phyloP scores from a whole-genome alignment of 2,888 invertebrate species.

The Drosophila dives region DNA sequence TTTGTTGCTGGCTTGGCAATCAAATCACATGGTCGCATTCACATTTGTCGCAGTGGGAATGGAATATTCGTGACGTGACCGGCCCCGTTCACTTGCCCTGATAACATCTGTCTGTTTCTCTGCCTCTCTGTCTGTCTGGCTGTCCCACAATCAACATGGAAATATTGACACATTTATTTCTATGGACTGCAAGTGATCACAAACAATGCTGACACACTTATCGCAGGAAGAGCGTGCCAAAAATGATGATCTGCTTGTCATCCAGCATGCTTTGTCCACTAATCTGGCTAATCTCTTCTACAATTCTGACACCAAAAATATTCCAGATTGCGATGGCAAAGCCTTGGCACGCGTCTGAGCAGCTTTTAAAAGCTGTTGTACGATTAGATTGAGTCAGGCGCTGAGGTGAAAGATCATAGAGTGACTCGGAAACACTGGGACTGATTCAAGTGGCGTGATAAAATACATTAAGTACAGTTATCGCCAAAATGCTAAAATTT shows the following conservation, averaged over 20 bases:
- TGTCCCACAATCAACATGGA: conserved; percentile 20
- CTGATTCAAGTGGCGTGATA: conserved; percentile 66
- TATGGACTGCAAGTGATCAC: conserved; percentile 30
- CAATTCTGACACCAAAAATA: background rate
- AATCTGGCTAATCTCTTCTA: conserved; percentile 22
- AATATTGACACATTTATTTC: conserved; percentile 29
- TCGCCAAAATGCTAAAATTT: background rate
- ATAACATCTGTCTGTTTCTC: conserved; percentile 41
- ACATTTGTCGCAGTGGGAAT: conserved; percentile 48
- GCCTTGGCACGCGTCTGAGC: conserved; percentile 45
- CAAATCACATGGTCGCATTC: conserved; percentile 68
- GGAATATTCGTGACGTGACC: conserved; percentile 64
- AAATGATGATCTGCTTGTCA: conserved; percentile 18
- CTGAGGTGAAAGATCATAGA: conserved; percentile 34
- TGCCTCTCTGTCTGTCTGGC: conserved; percentile 1
- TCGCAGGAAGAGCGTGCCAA: conserved; percentile 30
- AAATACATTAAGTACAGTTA: conserved; percentile 34
- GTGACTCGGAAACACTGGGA: conserved; percentile 21
- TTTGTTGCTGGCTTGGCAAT: conserved; percentile 37
- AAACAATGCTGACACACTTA: conserved; percentile 29
- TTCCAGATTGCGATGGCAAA: conserved; percentile 14
- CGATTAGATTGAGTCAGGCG: conserved; percentile 39
- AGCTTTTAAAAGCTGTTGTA: conserved; percentile 44
- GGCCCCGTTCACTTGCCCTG: conserved; percentile 46
- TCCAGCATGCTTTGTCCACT: conserved; percentile 23